These are phyloP conservation scores for Psix sp. DNA, from an alignment of 1,140 invertebrate genomes.

Conservation along the genomic window DNA sequence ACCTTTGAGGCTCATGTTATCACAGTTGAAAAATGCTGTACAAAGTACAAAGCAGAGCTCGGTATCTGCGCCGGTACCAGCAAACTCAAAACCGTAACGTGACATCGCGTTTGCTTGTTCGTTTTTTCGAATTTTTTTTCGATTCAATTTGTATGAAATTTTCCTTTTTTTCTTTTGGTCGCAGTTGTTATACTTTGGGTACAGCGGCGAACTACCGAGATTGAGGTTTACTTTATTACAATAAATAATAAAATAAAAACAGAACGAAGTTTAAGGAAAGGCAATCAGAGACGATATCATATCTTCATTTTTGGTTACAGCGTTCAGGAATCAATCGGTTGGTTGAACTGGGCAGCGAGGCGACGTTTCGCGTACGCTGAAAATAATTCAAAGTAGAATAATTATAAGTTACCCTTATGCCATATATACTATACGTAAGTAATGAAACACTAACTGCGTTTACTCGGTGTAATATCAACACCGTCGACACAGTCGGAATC, in stretches of 20 bases:
- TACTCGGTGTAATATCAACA: conserved; percentile 65
- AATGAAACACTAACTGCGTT: conserved; percentile 62
- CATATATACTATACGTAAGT: not conserved
- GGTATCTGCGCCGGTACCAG: conserved; percentile 58
- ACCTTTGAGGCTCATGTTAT: conserved; percentile 52
- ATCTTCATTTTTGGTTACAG: not conserved
- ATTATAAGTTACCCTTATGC: not conserved
- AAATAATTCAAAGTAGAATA: conserved; percentile 25
- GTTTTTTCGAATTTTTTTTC: conserved; percentile 5
- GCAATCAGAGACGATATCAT: conserved; percentile 5
- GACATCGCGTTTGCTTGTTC: conserved; percentile 24
- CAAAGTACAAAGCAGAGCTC: conserved; percentile 60
- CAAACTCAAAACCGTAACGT: conserved; percentile 30
- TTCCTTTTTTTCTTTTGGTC: conserved; percentile 1
- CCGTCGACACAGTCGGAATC: conserved; percentile 61
- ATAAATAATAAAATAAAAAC: conserved; percentile 29
- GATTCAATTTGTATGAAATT: not conserved
- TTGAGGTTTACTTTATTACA: conserved; percentile 26
- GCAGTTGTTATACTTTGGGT: conserved; percentile 12
- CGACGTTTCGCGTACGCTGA: conserved; percentile 71
- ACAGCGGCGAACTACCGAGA: conserved; percentile 43
- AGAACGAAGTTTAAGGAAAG: conserved; percentile 9
- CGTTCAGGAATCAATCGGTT: conserved; percentile 68
- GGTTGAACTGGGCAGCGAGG: conserved; percentile 74
- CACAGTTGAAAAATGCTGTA: conserved; percentile 72